A percentile compares a stretch with the other conserved stretches of the same genome.
Conservation (phyloP, 2,888 invertebrate species). For the Aspidiotus destructor region DNA sequence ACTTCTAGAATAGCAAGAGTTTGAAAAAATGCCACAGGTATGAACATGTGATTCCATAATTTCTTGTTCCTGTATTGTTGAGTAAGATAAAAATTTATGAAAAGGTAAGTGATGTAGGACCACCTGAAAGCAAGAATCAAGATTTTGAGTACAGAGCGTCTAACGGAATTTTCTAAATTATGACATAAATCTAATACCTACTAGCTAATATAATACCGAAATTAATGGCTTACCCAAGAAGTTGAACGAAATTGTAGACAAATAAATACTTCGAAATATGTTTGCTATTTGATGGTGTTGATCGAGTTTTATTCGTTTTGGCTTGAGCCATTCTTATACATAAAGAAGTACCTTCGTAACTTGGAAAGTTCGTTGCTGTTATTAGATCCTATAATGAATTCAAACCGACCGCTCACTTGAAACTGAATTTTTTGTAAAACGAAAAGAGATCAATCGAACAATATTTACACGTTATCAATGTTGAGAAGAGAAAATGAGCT, state of each 20-base stretch:
- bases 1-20: conserved; percentile 21
- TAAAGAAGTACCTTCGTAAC: background rate
- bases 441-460: no score
- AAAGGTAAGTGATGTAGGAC: conserved; percentile 18
- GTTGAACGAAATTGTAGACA: conserved; percentile 20
- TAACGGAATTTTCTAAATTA: background rate
- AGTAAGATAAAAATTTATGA: conserved; percentile 3
- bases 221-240: conserved; percentile 15
- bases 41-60: conserved; percentile 22
- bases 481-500: no score
- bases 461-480: no score
- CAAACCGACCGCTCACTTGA: no score
- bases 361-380: no score
- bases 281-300: background rate
- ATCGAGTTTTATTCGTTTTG: background rate
- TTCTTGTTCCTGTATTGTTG: background rate
- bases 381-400: no score
- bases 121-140: conserved; percentile 13
- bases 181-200: background rate
- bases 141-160: background rate
- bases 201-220: background rate
- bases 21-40: conserved; percentile 24
- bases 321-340: background rate
- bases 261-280: conserved; percentile 21
- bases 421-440: no score